Evolutionary conservation across 2,113 vertebrate species (phyloP).

Genomic region (Suricata suricatta): DNA sequence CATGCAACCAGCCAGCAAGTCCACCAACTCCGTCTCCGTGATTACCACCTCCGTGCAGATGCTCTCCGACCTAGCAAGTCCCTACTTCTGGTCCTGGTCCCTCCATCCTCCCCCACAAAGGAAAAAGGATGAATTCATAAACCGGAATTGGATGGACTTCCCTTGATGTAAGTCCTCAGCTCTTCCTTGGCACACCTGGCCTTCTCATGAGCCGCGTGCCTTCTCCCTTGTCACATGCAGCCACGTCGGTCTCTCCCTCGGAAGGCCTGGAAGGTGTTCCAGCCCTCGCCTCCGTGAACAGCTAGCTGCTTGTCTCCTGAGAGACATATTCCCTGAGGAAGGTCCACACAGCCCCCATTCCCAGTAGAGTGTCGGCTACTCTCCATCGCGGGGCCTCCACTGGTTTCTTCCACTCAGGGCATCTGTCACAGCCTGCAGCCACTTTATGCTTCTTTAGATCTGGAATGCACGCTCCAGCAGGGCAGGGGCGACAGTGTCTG

Average conservation of each 20-base stretch:
- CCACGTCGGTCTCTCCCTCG: fast-evolving
- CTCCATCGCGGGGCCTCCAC: fast-evolving
- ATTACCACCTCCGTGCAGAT: too few species aligned
- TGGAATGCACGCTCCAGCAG: neutral
- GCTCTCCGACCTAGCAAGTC: neutral
- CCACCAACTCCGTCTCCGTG: neutral
- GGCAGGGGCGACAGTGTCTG: neutral
- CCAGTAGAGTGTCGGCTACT: fast-evolving
- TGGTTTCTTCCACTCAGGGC: neutral
- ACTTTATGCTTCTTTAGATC: neutral
- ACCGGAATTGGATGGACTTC: neutral
- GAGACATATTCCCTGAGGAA: neutral
- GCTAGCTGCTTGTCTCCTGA: neutral
- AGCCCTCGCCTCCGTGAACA: too few species aligned
- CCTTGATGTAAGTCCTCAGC: neutral
- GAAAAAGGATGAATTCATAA: neutral
- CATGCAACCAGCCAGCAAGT: neutral
- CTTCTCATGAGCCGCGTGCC: too few species aligned
- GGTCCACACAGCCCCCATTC: neutral
- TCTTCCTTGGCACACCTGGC: too few species aligned
- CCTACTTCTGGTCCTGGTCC: neutral
- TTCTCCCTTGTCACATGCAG: neutral
- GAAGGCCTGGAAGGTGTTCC: neutral
- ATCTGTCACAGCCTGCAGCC: fast-evolving
- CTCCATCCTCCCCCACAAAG: neutral